Conservation (phyloP, 2,113 vertebrate genomes). For the Chlamydotis undulata region DNA sequence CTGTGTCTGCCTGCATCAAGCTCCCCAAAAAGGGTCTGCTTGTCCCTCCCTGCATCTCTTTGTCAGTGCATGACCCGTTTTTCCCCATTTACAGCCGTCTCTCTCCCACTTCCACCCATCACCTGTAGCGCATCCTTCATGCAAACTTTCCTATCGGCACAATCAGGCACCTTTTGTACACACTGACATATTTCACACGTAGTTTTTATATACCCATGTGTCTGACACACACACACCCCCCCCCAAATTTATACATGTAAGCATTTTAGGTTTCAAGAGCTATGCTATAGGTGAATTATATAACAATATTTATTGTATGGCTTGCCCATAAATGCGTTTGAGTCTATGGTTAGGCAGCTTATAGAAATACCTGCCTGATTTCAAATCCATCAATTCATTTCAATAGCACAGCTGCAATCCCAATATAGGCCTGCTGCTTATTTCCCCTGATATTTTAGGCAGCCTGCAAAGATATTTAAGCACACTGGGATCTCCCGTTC, state of each 20-base stretch:
- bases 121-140: neutral
- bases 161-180: accelerated
- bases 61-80: neutral
- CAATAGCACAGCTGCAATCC: conserved; percentile 44
- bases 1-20: no score
- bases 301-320: neutral
- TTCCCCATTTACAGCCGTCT: neutral
- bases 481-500: conserved; percentile 39
- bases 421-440: conserved; percentile 15
- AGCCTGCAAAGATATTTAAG: conserved; percentile 74
- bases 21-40: neutral
- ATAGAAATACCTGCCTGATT: neutral
- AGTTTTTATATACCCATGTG: neutral
- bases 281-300: neutral
- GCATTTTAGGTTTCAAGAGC: neutral
- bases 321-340: neutral
- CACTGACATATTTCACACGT: accelerated
- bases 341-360: neutral
- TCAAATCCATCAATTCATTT: neutral
- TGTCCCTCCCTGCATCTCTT: neutral
- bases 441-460: conserved; percentile 73
- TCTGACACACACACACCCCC: neutral
- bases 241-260: neutral
- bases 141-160: accelerated
- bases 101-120: neutral